Base-by-base conservation (phyloP, 2,797 vertebrate species). In the Hypotaenidia philippensis region DNA sequence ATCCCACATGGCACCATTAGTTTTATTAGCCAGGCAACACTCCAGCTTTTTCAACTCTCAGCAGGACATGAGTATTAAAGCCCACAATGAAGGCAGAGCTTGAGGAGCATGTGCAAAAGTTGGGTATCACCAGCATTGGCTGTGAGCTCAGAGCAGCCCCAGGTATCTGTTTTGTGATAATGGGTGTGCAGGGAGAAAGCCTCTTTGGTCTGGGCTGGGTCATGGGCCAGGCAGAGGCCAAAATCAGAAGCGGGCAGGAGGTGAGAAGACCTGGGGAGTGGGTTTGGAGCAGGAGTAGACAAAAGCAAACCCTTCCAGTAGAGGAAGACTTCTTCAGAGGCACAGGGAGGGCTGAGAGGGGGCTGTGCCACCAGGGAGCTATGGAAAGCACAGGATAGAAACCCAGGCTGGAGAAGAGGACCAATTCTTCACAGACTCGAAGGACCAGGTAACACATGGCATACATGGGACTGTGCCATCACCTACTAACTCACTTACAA, bases 391-490 rank as follows among this genome's bases (percentile, higher is more conserved):
- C 2, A 6, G 36, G 31, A 5, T 7, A 64, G 38, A 64, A 76
- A 29, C 4, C 25, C 68, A 77, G 38, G 36, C 31, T 81, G 60
- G 53, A 81, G 31, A 49, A n/a, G 44, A 38, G 3, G 10, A 36
- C 8, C 7, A 0, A 0, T 74, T 66, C 31, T 47, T 20, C 36
- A 55, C 38, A 32, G 31, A 32, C 36, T 74, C 22, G 3, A 2
- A 2, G 34, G 38, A 44, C 26, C 59, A 81, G 34, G 38, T 10
- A 32, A 44, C 45, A 56, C 20, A 5, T 26, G 47, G 15, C 13
- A 16, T 12, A 26, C 0, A 0, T 1, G 3, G 18, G 9, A 32
- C 49, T 0, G 13, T 17, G 32, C 34, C 12, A 27, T 5, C 26
- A 23, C 5, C 55, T 53, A 14, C 8, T 40, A 75, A 87, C 34